phyloP scores from a whole-genome alignment of 2,888 invertebrate genomes.

The Lypha dubia region DNA sequence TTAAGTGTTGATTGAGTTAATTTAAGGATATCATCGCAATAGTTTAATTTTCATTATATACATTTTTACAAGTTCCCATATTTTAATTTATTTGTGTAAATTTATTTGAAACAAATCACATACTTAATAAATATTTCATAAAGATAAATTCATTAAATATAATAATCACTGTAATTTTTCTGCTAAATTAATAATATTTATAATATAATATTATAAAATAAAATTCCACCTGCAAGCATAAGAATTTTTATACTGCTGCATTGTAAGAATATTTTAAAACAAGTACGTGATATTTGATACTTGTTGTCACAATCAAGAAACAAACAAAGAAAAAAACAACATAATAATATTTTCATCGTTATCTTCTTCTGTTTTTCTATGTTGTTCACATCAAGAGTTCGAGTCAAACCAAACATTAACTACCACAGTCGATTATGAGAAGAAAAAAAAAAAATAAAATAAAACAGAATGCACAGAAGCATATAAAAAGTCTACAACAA shows the following conservation, averaged over 20 bases:
- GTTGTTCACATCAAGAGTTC: slow-evolving; percentile 42
- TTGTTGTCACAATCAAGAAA: slow-evolving; percentile 63
- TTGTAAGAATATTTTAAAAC: slow-evolving; percentile 58
- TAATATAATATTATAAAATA: background rate
- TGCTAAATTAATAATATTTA: background rate
- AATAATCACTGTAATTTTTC: background rate
- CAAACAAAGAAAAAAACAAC: too few species aligned
- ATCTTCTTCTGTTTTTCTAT: background rate
- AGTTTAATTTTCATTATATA: too few species aligned
- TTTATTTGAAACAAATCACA: too few species aligned
- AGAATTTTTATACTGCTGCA: slow-evolving; percentile 19
- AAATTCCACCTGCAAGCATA: background rate
- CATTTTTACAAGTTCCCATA: too few species aligned
- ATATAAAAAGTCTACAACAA: slow-evolving; percentile 13
- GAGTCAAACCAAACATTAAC: slow-evolving; percentile 55
- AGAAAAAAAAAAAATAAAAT: too few species aligned
- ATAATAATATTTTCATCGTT: background rate
- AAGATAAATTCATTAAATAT: background rate
- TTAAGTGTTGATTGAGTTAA: too few species aligned
- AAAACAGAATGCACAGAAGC: too few species aligned
- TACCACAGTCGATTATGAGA: slow-evolving; percentile 49
- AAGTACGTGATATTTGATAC: slow-evolving; percentile 68
- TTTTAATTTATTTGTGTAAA: too few species aligned
- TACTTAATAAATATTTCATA: too few species aligned
- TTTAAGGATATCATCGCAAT: too few species aligned